Base-by-base conservation (phyloP, 2,888 invertebrate species). In the Hedya salicella region DNA sequence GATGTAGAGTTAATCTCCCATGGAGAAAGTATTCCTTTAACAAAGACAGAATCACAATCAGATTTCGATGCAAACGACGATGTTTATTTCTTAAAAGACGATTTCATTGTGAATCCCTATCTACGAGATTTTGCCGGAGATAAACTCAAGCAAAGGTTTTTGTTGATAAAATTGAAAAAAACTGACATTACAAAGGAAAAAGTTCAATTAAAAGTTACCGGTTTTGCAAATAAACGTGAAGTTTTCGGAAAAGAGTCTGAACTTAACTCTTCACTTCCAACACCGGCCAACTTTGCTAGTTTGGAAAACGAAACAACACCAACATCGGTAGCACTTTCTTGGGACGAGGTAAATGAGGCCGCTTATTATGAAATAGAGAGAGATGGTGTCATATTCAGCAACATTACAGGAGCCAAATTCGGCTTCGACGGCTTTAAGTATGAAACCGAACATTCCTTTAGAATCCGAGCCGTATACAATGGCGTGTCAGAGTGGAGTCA, bases 401-500 rank as follows among this genome's bases (percentile, higher is more conserved):
- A 87, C 66, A 83, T 91, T 30, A 71, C 54, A 52, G 78, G 71
- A 17, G 73, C 69, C 5, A 70, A 69, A 40, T 85, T 81, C 52
- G 80, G 69, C 36, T 89, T 91, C 69, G 74, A 82, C 5, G 79
- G 75, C 62, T 81, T 89, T 25, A 73, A 75, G 64, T 74, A 69
- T 52, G 73, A 79, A 50, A 78, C 85, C 0, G 78, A 81, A 50
- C 83, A 90, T 73, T 64, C 62, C 3, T 90, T 89, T 68, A 83
- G 81, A 69, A 82, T 91, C 48, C 76, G 91, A 52, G 80, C 88
- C 1, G 83, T 78, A 14, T 78, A 73, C 40, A 70, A 75, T 19
- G 80, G 78, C 3, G 77, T 83, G n/a, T 90, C 91, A 0, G 75
- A 83, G 69, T 92, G 91, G 91, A 88, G 88, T 75, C 76, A 86